Base-by-base conservation (phyloP, 2,113 vertebrate species). In the Acrocephalus arundinaceus region DNA sequence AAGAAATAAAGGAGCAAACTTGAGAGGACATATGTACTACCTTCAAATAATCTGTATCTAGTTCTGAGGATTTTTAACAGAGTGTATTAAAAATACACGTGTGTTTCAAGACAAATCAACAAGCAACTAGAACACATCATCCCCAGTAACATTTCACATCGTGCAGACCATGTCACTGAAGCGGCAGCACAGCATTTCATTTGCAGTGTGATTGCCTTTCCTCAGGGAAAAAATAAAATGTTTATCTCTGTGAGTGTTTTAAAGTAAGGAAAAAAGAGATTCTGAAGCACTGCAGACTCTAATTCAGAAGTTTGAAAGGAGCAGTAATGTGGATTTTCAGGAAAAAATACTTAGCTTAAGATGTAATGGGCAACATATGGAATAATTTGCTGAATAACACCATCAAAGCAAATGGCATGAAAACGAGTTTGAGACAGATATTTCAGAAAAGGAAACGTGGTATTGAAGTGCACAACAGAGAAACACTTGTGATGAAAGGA, bases 301-400 rank as follows among this genome's bases (percentile, higher is more conserved):
- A 65, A 90, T 94, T 94, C 84, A 82, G 71, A 90, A 77, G 63
- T 87, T 70, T 66, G 70, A 86, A 93, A 75, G 87, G 65, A 94
- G 77, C 41, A 28, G 78, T 82, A 70, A 93, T 92, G 59, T 46
- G 65, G 87, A 65, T 94, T 85, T 93, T 81, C 62, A 74, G 61
- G 78, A 91, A 75, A 48, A 85, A 93, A 91, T 89, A 49, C 67
- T 54, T 93, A 33, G 78, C 43, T 83, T 85, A 72, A 84, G 67
- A 63, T 88, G 70, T 81, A 96, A 94, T 94, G 85, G 87, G 66
- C 87, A 95, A 95, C 85, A 84, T 88, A 65, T 75, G 81, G 91
- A 94, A 93, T 96, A 75, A 96, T 96, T 93, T 93, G 51, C 72
- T 92, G 74, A 94, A 87, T 96, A 96, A 93, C 81, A 51, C 51